Evolutionary conservation across 2,113 vertebrate genomes (phyloP), one percentile per base, ranked within the genome.

Genomic region (Microcebus lehilahytsara): DNA sequence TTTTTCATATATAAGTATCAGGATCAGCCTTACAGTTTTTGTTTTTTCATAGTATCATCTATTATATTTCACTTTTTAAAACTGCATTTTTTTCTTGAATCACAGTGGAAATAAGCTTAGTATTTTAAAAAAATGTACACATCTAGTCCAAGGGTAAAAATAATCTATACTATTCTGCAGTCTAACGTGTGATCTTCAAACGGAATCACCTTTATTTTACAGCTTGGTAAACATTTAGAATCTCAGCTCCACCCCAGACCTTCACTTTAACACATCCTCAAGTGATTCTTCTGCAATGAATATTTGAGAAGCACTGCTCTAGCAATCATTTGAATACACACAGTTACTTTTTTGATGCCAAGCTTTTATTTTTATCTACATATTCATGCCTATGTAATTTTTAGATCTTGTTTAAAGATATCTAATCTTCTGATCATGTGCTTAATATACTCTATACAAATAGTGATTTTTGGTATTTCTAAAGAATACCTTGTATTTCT

Each of bases 261-360:
- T 89, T 84, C 20, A 19, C n/a, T 89, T 84, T 92, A 72, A 79
- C 58, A 64, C 8, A 51, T 49, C 58, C 78, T 58, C 85, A 56
- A 58, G 94, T 87, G 69, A 94, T 75, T 85, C 37, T 92, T 69
- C 71, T 67, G 79, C 23, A 40, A 51, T 85, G 64, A 97, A 91
- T 96, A 96, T 96, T 96, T 85, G 87, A 97, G 75, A 89, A 93
- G 74, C 42, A 56, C 9, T 88, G 67, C 42, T 92, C 56, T 79
- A 83, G 51, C 56, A 88, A 40, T 86, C 58, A 77, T 90, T 86
- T 75, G 34, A 85, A 94, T 74, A 90, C 6, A 85, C 77, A 91
- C 34, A 92, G 56, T 79, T 89, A 91, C 20, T 83, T 71, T 93
- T 85, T 79, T 95, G 37, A 85, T 92, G 64, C 17, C 1, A 42